phyloP scores from a whole-genome alignment of 1,140 invertebrate genomes.

The Helicorthomorpha holstii region DNA sequence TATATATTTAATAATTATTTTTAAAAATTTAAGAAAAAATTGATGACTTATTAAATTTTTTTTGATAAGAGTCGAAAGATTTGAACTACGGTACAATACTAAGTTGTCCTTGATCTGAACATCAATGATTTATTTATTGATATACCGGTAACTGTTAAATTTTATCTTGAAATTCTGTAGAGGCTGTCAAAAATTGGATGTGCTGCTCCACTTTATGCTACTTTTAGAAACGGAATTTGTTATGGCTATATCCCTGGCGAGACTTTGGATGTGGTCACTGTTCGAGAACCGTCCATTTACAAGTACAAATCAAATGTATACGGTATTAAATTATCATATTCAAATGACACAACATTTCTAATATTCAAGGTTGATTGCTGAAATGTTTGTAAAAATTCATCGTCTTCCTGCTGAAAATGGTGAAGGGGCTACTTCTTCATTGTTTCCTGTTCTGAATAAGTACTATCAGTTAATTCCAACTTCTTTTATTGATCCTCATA shows the following conservation, averaged over 20 bases:
- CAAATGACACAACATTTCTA: not conserved
- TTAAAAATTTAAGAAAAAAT: not conserved
- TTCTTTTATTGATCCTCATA: not conserved
- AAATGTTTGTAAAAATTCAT: not conserved
- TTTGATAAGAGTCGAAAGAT: not conserved
- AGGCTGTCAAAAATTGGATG: slow-evolving; percentile 52
- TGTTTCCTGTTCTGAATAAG: not conserved
- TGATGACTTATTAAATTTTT: not conserved
- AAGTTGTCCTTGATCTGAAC: not conserved
- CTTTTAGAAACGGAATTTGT: slow-evolving; percentile 83
- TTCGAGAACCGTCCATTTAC: slow-evolving; percentile 44
- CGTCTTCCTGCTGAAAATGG: not conserved
- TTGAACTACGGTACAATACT: not conserved
- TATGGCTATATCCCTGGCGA: slow-evolving; percentile 81
- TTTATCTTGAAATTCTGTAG: slow-evolving; percentile 28
- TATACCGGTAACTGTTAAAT: no score
- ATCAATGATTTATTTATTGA: no score
- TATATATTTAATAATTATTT: no score
- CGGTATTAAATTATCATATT: not conserved
- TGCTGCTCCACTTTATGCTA: slow-evolving; percentile 70
- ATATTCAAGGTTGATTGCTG: not conserved
- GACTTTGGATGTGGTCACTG: slow-evolving; percentile 49
- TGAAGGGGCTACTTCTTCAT: not conserved
- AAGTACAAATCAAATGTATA: not conserved
- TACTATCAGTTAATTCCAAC: not conserved